Evolutionary conservation across 2,888 invertebrate genomes (phyloP).

Genomic region (Dolomedes plantarius): DNA sequence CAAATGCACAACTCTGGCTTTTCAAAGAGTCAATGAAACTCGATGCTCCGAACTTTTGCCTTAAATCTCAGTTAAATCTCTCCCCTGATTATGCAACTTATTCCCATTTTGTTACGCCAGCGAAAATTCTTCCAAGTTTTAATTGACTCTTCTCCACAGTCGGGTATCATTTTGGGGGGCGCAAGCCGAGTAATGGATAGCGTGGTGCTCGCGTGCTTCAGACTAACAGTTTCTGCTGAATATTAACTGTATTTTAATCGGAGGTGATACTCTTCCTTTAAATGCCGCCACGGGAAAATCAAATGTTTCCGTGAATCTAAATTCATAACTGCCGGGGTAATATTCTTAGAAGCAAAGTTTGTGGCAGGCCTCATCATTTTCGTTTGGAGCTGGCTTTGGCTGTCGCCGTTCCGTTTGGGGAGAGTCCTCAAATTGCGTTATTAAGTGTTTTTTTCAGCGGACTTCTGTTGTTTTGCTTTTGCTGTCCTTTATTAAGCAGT

Average conservation of each 20-base stretch:
- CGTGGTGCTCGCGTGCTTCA: conserved; percentile 29
- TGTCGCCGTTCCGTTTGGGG: conserved; percentile 61
- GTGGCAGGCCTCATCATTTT: conserved; percentile 58
- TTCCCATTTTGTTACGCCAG: conserved; percentile 45
- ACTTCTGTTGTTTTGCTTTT: background rate
- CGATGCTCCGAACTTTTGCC: conserved; percentile 64
- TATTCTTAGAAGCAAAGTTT: conserved; percentile 68
- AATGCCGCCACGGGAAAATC: conserved; percentile 57
- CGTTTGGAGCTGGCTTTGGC: conserved; percentile 42
- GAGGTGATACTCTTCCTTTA: conserved; percentile 64
- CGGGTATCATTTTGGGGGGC: conserved; percentile 38
- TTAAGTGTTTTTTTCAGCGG: background rate
- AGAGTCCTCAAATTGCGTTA: conserved; percentile 14
- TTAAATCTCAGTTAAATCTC: conserved; percentile 66
- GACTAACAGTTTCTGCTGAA: conserved; percentile 66
- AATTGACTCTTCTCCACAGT: conserved; percentile 28
- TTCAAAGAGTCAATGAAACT: conserved; percentile 58
- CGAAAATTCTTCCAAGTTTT: conserved; percentile 58
- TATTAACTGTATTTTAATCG: conserved; percentile 72
- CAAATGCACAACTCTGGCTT: conserved; percentile 30
- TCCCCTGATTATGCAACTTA: conserved; percentile 62
- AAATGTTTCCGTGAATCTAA: conserved; percentile 71
- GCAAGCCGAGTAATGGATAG: conserved; percentile 50
- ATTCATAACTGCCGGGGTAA: conserved; percentile 60
- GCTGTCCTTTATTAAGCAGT: too few species aligned